Evolutionary conservation across 2,888 invertebrate species (phyloP), one percentile per base, ranked within the genome.

Genomic region (Dicyrtomina minuta): DNA sequence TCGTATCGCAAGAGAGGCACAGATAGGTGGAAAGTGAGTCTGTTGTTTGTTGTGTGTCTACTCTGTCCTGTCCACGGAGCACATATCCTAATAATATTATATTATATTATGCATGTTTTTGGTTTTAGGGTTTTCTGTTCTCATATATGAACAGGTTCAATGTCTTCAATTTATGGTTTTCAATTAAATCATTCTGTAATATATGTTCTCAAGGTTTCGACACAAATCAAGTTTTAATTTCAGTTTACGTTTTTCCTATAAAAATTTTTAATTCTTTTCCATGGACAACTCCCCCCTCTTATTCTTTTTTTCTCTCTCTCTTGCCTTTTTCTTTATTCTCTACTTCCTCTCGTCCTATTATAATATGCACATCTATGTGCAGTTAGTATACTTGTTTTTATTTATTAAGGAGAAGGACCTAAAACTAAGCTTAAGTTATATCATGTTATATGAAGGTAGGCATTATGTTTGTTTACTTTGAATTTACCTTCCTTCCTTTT

Each of bases 221-320:
- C 65, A 65, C 65, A 43, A 55, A 56, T 44, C 55, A 44, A 56
- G 44, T 53, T 65, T 53, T 51, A 53, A 65, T 65, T 65, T 65
- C 65, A 65, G 55, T 65, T 65, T 55, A 55, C 43, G 24, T 65
- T 53, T 39, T 56, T 44, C 20, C 53, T 41, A 65, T 65, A 65
- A 65, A 64, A 51, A 2, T 61, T 61, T 61, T 44, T 61, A 61
- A 61, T 61, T 61, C 26, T 51, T 33, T 55, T n/a, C 17, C 46
- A n/a, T 60, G 62, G 43, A 62, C 64, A 49, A 12, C 33, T 51
- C 51, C 64, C 46, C 26, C 8, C 15, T 46, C 24, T 51, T 3
- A 8, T 4, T 8, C 39, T 58, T 24, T 27, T 60, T 27, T 33
- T 15, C 26, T 22, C 22, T 46, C 20, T 27, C 1, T 46, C 46